Conservation (phyloP, 1,140 invertebrate genomes). For the Anastrepha ludens region DNA sequence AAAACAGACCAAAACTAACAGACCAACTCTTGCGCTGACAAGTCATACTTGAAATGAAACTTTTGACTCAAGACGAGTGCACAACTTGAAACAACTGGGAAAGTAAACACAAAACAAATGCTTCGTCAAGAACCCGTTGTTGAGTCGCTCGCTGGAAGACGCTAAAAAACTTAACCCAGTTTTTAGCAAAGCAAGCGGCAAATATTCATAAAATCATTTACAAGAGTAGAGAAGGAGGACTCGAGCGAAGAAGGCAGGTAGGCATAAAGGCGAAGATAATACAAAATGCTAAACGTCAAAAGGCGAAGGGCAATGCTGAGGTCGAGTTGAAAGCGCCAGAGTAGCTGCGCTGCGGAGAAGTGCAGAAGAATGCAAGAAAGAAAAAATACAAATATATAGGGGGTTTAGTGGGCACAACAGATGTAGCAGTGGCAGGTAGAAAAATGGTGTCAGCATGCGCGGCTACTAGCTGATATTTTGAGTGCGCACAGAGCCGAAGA, state of each 20-base stretch:
- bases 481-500: background rate
- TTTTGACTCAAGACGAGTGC: conserved; percentile 3
- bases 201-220: conserved; percentile 23
- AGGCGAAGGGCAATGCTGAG: background rate
- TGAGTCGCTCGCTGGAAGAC: background rate
- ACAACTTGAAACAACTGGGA: conserved; percentile 6
- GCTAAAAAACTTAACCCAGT: conserved; percentile 30
- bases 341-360: background rate
- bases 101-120: conserved; percentile 30
- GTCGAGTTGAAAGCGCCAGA: background rate
- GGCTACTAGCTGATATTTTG: background rate
- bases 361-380: background rate
- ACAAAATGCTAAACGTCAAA: background rate
- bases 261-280: background rate
- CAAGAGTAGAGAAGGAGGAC: background rate
- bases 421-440: background rate
- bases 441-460: background rate
- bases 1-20: background rate
- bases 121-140: conserved; percentile 5
- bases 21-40: background rate
- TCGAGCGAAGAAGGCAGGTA: background rate
- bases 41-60: conserved; percentile 16
- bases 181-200: background rate
- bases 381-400: background rate
- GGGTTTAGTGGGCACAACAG: background rate